Evolutionary conservation across 2,888 invertebrate species (phyloP), one percentile per base, ranked within the genome.

Genomic region (Lathronympha strigana): DNA sequence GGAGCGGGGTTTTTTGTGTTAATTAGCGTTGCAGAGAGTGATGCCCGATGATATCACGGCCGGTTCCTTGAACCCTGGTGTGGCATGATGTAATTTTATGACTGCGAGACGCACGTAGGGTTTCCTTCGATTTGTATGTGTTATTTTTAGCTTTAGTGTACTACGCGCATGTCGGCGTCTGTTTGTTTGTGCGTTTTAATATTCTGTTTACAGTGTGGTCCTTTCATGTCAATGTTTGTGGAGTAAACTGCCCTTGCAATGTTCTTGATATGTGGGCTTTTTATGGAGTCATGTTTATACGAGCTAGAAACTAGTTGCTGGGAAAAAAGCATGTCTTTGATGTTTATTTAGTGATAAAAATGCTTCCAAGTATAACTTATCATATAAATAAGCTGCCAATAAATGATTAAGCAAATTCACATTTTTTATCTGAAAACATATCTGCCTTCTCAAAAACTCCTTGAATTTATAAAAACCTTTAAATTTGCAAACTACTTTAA

Each of bases 121-220:
- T 81, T 84, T 80, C 80, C 68, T 74, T 79, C 73, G 72, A 69
- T 76, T 75, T 72, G 70, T 71, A 66, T 69, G 79, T 77, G 81
- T 83, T 91, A 91, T 91, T 89, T 89, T 80, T 90, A 91, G 90
- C 71, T 66, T 70, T 75, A 62, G 70, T 80, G 75, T 82, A 72
- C 60, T 73, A 81, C 79, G 80, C 77, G 69, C 71, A 71, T 71
- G 76, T 77, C 81, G 70, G 69, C 74, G 72, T 76, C 76, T 70
- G 74, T 79, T 77, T 84, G 80, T 83, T 85, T 84, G 81, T 82
- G 78, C 82, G 75, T 47, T 73, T 75, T 75, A 70, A 69, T 61
- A 67, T 69, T 62, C 68, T 70, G 69, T 73, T 71, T 73, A 72
- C 68, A 71, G 54, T 63, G 70, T 70, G 69, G 69, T 69, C 71